Conservation (phyloP, 2,888 invertebrate genomes). For the Eupithecia subfuscata region DNA sequence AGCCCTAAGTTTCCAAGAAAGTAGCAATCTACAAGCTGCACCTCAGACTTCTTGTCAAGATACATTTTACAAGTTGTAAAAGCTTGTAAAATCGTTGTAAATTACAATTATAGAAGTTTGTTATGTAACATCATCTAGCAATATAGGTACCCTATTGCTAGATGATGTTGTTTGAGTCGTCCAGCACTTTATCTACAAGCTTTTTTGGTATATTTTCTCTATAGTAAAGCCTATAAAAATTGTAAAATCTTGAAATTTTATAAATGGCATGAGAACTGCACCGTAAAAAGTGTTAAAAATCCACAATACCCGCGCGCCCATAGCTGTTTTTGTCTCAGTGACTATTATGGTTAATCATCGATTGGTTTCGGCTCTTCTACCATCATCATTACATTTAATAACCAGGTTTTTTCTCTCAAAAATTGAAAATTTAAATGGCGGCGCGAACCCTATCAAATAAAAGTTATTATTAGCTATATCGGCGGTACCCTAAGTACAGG, state of each 20-base stretch:
- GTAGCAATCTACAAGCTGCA: background rate
- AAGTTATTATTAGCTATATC: conserved; percentile 22
- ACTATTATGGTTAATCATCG: conserved; percentile 31
- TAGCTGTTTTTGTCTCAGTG: conserved; percentile 22
- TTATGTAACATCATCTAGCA: no score
- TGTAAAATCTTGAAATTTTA: background rate
- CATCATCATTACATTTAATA: conserved; percentile 28
- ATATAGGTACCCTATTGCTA: no score
- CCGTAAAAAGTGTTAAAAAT: conserved; percentile 28
- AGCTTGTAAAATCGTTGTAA: no score
- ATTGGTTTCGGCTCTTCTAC: conserved; percentile 26
- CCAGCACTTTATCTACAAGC: background rate
- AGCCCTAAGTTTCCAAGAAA: background rate
- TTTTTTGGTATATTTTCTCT: background rate
- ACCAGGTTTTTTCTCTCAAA: conserved; percentile 30
- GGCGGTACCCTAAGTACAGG: conserved; percentile 36
- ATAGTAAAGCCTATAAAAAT: background rate
- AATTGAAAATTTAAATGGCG: conserved; percentile 23
- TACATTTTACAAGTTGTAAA: background rate
- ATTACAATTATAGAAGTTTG: no score
- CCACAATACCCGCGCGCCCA: conserved; percentile 21
- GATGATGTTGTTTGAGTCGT: background rate
- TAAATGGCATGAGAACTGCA: conserved; percentile 9
- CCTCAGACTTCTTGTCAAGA: background rate
- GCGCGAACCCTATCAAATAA: conserved; percentile 10